phyloP scores from a whole-genome alignment of 1,140 invertebrate species.

The Microvelia longipes region DNA sequence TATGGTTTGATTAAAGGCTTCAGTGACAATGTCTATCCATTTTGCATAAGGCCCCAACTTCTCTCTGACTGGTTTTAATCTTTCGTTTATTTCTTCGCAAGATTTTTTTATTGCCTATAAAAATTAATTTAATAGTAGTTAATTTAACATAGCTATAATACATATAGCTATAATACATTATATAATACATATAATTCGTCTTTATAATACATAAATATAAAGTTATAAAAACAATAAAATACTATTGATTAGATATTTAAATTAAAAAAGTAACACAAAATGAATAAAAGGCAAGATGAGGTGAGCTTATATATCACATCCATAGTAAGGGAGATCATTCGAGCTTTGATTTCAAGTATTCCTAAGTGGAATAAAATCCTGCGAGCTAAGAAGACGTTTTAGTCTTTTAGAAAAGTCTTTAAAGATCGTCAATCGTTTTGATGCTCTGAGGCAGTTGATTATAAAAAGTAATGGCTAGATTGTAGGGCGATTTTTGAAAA shows the following conservation, averaged over 20 bases:
- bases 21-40: conserved; percentile 47
- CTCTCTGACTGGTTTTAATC: conserved; percentile 44
- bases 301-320: too few relatives aligned
- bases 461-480: too few relatives aligned
- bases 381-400: too few relatives aligned
- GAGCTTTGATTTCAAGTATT: too few relatives aligned
- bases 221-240: background rate
- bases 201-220: background rate
- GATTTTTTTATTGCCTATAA: conserved; percentile 45
- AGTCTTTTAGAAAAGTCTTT: too few relatives aligned
- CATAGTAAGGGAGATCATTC: too few relatives aligned
- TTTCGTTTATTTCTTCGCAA: conserved; percentile 44
- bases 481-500: too few relatives aligned
- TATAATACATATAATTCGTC: background rate
- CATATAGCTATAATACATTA: background rate
- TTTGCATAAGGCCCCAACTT: conserved; percentile 37
- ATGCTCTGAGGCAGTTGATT: too few relatives aligned
- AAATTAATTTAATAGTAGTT: background rate
- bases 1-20: conserved; percentile 28
- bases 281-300: too few relatives aligned
- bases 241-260: background rate
- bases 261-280: background rate
- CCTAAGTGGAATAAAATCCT: too few relatives aligned
- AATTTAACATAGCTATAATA: background rate
- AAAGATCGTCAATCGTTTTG: too few relatives aligned